Evolutionary conservation across 2,888 invertebrate genomes (phyloP).

Genomic region (Lapara coniferarum): DNA sequence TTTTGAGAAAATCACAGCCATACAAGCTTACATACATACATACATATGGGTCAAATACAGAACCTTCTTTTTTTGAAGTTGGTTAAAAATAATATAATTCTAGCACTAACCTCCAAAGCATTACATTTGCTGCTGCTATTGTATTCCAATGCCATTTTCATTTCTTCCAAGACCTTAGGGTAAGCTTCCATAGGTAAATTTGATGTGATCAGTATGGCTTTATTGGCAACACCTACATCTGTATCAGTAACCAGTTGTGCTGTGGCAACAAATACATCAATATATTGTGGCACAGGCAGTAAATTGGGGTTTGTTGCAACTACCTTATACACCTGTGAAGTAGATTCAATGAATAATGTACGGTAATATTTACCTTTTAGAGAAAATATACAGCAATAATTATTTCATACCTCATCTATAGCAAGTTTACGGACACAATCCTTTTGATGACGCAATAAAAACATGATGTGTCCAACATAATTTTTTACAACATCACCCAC

Average conservation of each 20-base stretch:
- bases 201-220: constrained; percentile 82
- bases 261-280: constrained; percentile 81
- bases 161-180: constrained; percentile 79
- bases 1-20: no score
- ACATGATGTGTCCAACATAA: constrained; percentile 84
- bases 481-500: constrained; percentile 84
- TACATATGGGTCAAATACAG: no score
- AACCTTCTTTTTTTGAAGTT: no score
- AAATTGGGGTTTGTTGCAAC: constrained; percentile 52
- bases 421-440: constrained; percentile 86
- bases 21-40: no score
- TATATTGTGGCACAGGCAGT: constrained; percentile 71
- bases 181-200: constrained; percentile 80
- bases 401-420: constrained; percentile 82
- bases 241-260: constrained; percentile 84
- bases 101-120: constrained; percentile 85
- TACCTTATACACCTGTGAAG: constrained; percentile 67
- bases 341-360: neutral
- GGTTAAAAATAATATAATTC: neutral
- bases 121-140: constrained; percentile 86
- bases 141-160: constrained; percentile 82
- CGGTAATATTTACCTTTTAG: constrained; percentile 7
- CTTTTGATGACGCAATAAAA: constrained; percentile 85
- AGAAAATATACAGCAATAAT: constrained; percentile 32
- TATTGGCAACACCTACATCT: constrained; percentile 84